These are phyloP conservation scores for Balaenoptera acutorostrata DNA, from an alignment of 2,113 vertebrate genomes.

Conservation along the genomic window DNA sequence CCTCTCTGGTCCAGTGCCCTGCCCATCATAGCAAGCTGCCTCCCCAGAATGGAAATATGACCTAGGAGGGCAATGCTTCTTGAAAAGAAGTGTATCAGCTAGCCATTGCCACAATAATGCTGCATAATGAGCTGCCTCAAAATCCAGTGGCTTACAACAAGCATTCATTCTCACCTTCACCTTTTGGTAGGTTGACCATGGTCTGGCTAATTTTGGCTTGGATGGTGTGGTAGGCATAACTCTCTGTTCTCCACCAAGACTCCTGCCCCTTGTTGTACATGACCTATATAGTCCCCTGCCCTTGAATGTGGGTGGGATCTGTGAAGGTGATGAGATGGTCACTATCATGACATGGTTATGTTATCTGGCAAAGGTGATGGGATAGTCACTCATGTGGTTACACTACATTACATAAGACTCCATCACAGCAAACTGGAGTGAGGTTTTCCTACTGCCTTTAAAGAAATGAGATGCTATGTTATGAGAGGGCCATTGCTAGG, in stretches of 20 bases:
- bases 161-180: not conserved
- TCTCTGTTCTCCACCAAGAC: not conserved
- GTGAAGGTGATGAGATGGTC: not conserved
- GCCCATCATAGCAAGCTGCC: not conserved
- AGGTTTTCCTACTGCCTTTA: not conserved
- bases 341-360: too few relatives aligned
- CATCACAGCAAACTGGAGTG: not conserved
- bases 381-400: not conserved
- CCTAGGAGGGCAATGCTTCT: not conserved
- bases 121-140: not conserved
- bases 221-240: not conserved
- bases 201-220: not conserved
- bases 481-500: not conserved
- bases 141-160: not conserved
- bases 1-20: not conserved
- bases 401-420: not conserved
- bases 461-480: not conserved
- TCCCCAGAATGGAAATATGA: not conserved
- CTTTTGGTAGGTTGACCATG: too few relatives aligned
- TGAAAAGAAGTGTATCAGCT: not conserved
- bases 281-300: not conserved
- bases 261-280: accelerated
- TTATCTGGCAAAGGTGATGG: not conserved
- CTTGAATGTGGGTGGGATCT: not conserved
- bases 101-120: not conserved